Conservation (phyloP, 30 jellyfish, hydroid and myxozoan species). For the Catostylus mosaicus region DNA sequence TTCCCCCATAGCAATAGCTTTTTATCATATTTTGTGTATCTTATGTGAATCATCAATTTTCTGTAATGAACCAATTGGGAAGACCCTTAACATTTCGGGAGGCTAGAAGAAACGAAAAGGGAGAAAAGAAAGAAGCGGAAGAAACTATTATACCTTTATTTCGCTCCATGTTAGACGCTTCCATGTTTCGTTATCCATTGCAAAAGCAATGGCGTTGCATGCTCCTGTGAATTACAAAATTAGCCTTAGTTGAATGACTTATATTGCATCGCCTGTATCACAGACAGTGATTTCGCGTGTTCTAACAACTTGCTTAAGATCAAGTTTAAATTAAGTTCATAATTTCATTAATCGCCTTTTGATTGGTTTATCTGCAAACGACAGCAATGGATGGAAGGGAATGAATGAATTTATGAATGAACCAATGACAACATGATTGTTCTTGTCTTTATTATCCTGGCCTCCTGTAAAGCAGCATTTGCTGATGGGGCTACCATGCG, state of each 20-base stretch:
- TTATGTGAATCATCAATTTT: background rate
- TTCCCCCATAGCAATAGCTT: background rate
- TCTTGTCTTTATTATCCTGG: too few relatives aligned
- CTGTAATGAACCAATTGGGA: background rate
- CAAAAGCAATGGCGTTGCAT: conserved; percentile 91
- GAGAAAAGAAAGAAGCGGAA: too few relatives aligned
- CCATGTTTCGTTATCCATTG: conserved; percentile 85
- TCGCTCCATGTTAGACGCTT: conserved; percentile 73
- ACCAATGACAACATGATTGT: too few relatives aligned
- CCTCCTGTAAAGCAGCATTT: too few relatives aligned
- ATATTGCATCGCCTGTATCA: too few relatives aligned
- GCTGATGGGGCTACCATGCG: too few relatives aligned
- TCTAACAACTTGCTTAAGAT: background rate
- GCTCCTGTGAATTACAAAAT: conserved; percentile 66
- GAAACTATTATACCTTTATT: conserved; percentile 77
- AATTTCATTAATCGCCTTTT: background rate
- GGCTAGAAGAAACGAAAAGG: background rate
- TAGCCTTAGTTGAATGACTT: too few relatives aligned
- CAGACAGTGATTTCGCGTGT: too few relatives aligned
- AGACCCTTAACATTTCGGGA: background rate
- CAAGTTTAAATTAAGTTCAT: background rate
- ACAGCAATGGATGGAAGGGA: background rate
- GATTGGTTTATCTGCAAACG: background rate
- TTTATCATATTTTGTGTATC: background rate
- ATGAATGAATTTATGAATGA: background rate